phyloP scores from a whole-genome alignment of 2,113 vertebrate species.

The Tetrax tetrax region DNA sequence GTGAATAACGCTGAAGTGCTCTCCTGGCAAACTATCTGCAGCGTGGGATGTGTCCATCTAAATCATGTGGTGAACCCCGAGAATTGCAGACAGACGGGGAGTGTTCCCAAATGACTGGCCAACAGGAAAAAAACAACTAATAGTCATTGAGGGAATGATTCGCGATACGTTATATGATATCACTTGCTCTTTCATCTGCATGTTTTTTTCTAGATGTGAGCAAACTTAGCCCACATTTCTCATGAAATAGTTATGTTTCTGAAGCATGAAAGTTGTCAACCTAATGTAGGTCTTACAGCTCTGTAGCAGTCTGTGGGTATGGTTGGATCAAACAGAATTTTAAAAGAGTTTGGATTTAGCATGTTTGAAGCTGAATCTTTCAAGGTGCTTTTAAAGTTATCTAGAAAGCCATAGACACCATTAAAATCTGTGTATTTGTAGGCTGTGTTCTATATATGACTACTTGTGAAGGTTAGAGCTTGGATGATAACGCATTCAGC shows the following conservation, averaged over 20 bases:
- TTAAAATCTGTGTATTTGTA: neutral
- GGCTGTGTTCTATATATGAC: neutral
- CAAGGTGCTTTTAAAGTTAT: neutral
- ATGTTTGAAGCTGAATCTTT: neutral
- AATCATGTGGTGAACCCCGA: neutral
- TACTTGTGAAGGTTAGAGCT: neutral
- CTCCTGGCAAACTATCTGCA: neutral
- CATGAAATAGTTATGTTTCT: neutral
- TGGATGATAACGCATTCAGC: neutral
- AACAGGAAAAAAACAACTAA: neutral
- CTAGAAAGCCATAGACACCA: neutral
- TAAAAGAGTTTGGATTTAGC: neutral
- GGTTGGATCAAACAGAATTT: constrained; percentile 10
- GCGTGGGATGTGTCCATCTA: neutral
- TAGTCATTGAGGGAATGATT: neutral
- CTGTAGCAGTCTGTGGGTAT: neutral
- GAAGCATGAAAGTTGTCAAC: neutral
- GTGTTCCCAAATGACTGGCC: neutral
- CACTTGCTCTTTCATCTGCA: neutral
- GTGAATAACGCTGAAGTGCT: neutral
- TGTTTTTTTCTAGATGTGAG: neutral
- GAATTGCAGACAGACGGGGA: neutral
- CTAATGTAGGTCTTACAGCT: neutral
- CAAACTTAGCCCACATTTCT: neutral
- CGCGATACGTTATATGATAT: neutral